A percentile compares a stretch with the other conserved stretches of the same genome.
These are phyloP conservation scores for Synanthedon myopaeformis DNA, from an alignment of 2,888 invertebrate species.

Conservation along the genomic window DNA sequence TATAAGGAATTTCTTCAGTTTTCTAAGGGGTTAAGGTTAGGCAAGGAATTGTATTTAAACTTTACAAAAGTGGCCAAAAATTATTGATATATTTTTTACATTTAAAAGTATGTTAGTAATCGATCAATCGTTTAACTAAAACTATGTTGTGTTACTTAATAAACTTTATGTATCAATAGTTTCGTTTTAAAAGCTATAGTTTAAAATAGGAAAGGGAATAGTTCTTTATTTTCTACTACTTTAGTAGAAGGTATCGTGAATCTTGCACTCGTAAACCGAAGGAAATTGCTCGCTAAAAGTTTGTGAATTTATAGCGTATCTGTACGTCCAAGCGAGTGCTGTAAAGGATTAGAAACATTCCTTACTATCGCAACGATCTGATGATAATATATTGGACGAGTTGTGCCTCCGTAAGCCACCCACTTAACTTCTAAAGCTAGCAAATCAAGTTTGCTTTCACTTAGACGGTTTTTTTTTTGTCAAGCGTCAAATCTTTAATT, in stretches of 20 bases:
- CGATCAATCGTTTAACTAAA: too few species aligned
- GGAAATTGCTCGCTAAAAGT: slow-evolving; percentile 65
- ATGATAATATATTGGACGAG: background rate
- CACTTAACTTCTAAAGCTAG: background rate
- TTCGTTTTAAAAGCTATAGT: slow-evolving; percentile 9
- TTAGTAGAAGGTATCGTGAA: slow-evolving; percentile 35
- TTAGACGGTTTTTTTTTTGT: background rate
- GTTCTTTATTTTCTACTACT: slow-evolving; percentile 16
- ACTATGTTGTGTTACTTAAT: too few species aligned
- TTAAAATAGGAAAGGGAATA: slow-evolving; percentile 16
- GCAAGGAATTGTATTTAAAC: too few species aligned
- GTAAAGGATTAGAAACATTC: slow-evolving; percentile 23
- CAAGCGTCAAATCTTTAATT: too few species aligned
- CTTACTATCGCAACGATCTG: background rate
- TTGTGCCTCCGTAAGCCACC: background rate
- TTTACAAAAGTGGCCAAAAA: too few species aligned
- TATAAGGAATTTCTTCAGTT: too few species aligned
- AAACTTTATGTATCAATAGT: too few species aligned
- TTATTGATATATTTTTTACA: too few species aligned
- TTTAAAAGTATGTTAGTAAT: too few species aligned
- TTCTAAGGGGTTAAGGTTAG: too few species aligned
- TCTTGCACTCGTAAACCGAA: slow-evolving; percentile 51
- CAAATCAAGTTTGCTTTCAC: background rate
- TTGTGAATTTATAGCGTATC: slow-evolving; percentile 58
- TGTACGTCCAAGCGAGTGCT: slow-evolving; percentile 25